These are phyloP conservation scores for Dicranocentrus wangi DNA, from an alignment of 2,888 invertebrate species.

Conservation along the genomic window DNA sequence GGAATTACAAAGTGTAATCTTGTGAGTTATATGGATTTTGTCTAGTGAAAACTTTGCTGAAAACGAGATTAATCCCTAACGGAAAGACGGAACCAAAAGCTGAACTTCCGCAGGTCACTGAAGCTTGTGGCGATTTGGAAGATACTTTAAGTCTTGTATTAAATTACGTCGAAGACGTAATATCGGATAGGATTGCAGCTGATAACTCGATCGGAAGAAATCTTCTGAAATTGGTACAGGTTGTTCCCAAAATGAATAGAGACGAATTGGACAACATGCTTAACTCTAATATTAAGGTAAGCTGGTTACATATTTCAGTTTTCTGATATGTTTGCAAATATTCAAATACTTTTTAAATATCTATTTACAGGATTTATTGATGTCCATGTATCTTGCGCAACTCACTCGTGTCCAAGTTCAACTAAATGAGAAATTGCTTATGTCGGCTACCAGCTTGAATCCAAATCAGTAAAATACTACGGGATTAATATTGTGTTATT, in stretches of 20 bases:
- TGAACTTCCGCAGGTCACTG: slow-evolving; percentile 86
- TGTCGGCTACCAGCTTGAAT: no score
- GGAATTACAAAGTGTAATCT: not conserved
- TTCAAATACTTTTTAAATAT: no score
- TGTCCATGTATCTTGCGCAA: no score
- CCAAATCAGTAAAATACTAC: no score
- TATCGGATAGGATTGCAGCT: slow-evolving; percentile 83
- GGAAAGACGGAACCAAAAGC: slow-evolving; percentile 82
- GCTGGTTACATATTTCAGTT: no score
- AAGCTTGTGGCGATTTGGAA: slow-evolving; percentile 86
- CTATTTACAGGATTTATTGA: no score
- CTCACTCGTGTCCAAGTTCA: no score
- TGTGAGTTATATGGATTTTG: slow-evolving; percentile 27
- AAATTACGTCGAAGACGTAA: slow-evolving; percentile 92
- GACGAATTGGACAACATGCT: slow-evolving; percentile 96
- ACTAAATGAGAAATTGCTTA: no score
- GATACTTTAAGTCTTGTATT: slow-evolving; percentile 84
- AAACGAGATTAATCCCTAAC: slow-evolving; percentile 81
- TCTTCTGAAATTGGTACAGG: slow-evolving; percentile 91
- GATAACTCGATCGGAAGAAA: slow-evolving; percentile 93
- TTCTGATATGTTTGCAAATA: no score
- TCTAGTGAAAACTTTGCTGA: slow-evolving; percentile 84
- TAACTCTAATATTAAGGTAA: slow-evolving; percentile 92
- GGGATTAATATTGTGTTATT: no score
- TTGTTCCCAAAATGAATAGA: slow-evolving; percentile 91